Base-by-base conservation (phyloP, 2,797 vertebrate species). In the Serranus cabrilla region DNA sequence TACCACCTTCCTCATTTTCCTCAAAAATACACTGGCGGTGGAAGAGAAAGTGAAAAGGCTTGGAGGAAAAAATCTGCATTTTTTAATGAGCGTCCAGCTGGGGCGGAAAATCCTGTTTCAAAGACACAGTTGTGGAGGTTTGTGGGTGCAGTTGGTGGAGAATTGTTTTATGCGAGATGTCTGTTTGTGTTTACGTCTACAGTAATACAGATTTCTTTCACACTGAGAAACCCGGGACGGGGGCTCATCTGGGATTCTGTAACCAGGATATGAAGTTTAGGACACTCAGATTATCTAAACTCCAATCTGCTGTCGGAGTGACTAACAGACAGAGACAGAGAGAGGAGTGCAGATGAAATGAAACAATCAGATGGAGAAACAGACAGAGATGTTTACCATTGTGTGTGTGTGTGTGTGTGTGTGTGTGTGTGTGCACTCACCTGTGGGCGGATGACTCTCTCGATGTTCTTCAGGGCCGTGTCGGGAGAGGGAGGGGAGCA, bases 381-480 rank as follows among this genome's bases (percentile, higher is more conserved):
- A 72, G 56, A 63, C 45, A 52, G 55, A 64, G 13, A 63, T 70
- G 62, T 85, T 81, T 76, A 76, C 39, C 49, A 65, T 39, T 61
- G 49, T 74, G 52, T 72, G 70, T 27, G 76, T 20, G 59, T 55
- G 21, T 50, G 51, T 70, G 66, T 50, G 69, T 40, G 65, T 12
- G 58, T 21, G 14, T 21, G 64, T 11, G n/a, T 31, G 27, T 11
- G 49, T 0, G 11, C 9, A n/a, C 64, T 93, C 94, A 99, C 98
- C 98, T 99, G 97, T 89, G 98, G 98, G 92, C 97, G 97, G 91
- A 99, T 99, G 87, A 99, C 98, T 97, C 97, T 98, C 91, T 99
- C 97, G 49, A 99, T 99, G 92, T 97, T 98, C 95, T 98, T 98
- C 91, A 99, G 95, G 87, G 98, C 98, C 20, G 98, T 99, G 92